Evolutionary conservation across 2,888 invertebrate species (phyloP), one percentile per base, ranked within the genome.

Genomic region (Vannuccia rotundouncinata): DNA sequence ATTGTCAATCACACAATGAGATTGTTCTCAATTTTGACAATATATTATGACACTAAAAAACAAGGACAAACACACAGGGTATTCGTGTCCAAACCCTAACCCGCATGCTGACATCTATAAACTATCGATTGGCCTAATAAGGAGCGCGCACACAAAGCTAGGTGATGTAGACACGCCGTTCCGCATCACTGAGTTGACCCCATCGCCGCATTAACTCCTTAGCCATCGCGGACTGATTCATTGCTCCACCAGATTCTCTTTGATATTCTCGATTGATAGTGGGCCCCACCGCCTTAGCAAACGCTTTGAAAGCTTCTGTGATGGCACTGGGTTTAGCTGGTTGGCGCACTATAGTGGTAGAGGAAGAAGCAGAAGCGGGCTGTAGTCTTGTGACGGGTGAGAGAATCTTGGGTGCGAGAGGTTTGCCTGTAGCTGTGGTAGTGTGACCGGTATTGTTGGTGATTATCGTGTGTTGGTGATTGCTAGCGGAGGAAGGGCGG

Each of bases 281-380:
- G 5, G 73, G 73, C 5, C 73, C 73, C 5, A 28, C 29, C 5
- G 10, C 5, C n/a, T 73, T 73, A 27, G 73, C 73, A 73, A 73
- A 73, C 25, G 73, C 73, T 22, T 73, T 73, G 73, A 73, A 73
- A 13, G 73, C 73, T 17, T 45, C 45, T 17, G 45, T 45, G 45
- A 45, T 45, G 5, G 45, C 45, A 45, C 45, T 45, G 17, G 45
- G 5, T 5, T 17, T 45, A 10, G 45, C 17, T 45, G 45, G 17
- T 45, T 45, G 45, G 17, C 45, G 45, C 45, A 45, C 45, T 17
- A 45, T 17, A 45, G 17, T 45, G 17, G 45, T 45, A 10, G 45
- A 17, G 5, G 45, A 17, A 45, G 45, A 10, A 10, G 45, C 45
- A 45, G 45, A 45, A 10, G 45, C 45, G 5, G 45, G 10, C 10